A percentile compares a stretch with the other conserved stretches of the same genome.
Evolutionary conservation across 2,113 vertebrate genomes (phyloP).

Genomic region (Asarcornis scutulata): DNA sequence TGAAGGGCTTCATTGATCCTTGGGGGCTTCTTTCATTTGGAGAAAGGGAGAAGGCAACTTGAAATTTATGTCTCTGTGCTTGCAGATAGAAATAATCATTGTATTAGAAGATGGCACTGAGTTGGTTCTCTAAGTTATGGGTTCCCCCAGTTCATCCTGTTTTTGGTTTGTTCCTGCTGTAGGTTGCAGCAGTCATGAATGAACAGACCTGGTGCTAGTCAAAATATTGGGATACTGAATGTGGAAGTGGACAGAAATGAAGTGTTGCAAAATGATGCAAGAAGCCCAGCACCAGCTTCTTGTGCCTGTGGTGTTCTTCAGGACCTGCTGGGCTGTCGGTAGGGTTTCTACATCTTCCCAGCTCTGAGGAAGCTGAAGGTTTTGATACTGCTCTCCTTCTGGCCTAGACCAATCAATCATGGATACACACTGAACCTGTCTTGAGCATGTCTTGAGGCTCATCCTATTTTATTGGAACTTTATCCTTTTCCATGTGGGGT

Average conservation of each 20-base stretch:
- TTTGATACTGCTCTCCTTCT: neutral
- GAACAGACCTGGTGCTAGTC: neutral
- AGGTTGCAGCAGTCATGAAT: neutral
- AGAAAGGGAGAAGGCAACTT: neutral
- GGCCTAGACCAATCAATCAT: neutral
- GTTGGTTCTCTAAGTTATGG: neutral
- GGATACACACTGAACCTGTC: neutral
- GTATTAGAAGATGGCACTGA: neutral
- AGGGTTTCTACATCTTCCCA: neutral
- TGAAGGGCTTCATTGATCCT: neutral
- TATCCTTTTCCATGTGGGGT: neutral
- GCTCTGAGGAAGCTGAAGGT: neutral
- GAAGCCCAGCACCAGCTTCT: neutral
- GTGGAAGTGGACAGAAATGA: neutral
- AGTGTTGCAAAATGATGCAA: rapidly evolving
- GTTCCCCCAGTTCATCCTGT: neutral
- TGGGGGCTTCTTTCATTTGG: neutral
- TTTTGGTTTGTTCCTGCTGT: neutral
- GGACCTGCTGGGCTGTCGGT: neutral
- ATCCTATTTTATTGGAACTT: neutral
- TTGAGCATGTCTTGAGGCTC: neutral
- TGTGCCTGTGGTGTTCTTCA: neutral
- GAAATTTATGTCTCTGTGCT: neutral
- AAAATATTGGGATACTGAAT: neutral
- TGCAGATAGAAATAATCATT: neutral